Percentiles rank a stretch among this genome's conserved stretches.
These are phyloP conservation scores for Sebastes nivosus DNA, from an alignment of 2,797 vertebrate species.

Conservation along the genomic window DNA sequence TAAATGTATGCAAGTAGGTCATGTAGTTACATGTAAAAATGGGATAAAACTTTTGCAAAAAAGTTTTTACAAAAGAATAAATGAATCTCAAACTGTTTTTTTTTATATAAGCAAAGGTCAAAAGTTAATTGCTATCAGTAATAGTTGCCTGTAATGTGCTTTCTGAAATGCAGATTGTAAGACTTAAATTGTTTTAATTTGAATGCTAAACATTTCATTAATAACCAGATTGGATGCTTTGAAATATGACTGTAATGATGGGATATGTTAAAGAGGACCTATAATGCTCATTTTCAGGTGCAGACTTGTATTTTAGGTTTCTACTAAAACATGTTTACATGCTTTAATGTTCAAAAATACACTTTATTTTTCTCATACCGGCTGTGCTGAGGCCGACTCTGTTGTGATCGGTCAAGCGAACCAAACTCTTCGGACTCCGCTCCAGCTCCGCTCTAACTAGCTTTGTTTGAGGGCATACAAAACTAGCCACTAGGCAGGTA, in stretches of 20 bases:
- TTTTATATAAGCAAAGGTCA: not conserved
- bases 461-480: too few relatives aligned
- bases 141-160: not conserved
- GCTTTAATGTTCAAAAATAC: too few relatives aligned
- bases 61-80: not conserved
- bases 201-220: not conserved
- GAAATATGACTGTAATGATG: not conserved
- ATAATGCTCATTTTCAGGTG: too few relatives aligned
- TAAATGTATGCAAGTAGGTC: conserved; percentile 18
- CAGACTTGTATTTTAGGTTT: too few relatives aligned
- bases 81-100: not conserved
- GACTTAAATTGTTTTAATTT: not conserved
- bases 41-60: not conserved
- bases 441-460: too few relatives aligned
- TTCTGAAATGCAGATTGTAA: not conserved
- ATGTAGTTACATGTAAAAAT: not conserved
- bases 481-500: too few relatives aligned
- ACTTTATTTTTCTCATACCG: too few relatives aligned
- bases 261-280: not conserved
- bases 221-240: not conserved
- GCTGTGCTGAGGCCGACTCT: too few relatives aligned
- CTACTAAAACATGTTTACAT: too few relatives aligned
- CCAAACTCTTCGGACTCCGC: too few relatives aligned
- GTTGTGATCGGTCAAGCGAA: too few relatives aligned
- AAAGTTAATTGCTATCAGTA: not conserved